Evolutionary conservation across 2,797 vertebrate genomes (phyloP).

Genomic region (Centroberyx gerrardi): DNA sequence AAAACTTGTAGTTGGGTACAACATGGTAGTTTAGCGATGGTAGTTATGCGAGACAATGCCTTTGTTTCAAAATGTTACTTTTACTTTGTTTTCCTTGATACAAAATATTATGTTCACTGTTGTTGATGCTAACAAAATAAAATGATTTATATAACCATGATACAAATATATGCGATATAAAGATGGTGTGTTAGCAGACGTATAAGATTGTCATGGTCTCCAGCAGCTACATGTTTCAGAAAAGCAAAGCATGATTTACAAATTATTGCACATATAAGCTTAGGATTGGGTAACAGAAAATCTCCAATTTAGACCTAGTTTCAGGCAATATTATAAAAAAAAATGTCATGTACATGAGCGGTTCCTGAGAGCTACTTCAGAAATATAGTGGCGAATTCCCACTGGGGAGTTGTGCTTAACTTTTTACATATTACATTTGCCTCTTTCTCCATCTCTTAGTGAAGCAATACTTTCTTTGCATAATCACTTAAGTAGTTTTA

Average conservation of each 20-base stretch:
- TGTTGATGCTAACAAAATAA: constrained; percentile 72
- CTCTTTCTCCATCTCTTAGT: constrained; percentile 4
- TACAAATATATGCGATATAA: constrained; percentile 55
- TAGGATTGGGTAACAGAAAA: constrained; percentile 35
- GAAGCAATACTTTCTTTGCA: constrained; percentile 54
- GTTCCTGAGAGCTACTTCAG: constrained; percentile 33
- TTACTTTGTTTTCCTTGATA: constrained; percentile 55
- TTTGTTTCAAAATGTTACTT: constrained; percentile 59
- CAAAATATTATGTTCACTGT: constrained; percentile 65
- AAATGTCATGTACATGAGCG: constrained; percentile 14
- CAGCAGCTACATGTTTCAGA: constrained; percentile 26
- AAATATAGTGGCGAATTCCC: constrained; percentile 25
- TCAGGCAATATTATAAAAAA: constrained; percentile 24
- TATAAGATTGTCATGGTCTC: constrained; percentile 18
- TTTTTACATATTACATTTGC: constrained; percentile 10
- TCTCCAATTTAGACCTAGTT: not conserved
- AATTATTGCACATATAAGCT: constrained; percentile 60
- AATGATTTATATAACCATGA: constrained; percentile 57
- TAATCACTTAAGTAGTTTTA: constrained; percentile 52
- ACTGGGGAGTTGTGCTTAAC: constrained; percentile 20
- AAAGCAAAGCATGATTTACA: constrained; percentile 30
- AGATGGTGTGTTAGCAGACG: constrained; percentile 21
- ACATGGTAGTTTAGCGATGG: constrained; percentile 23
- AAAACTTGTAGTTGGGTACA: constrained; percentile 34
- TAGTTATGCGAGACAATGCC: constrained; percentile 20